These are phyloP conservation scores for Phylloscopus collybita DNA, from an alignment of 2,797 vertebrate species.

Conservation along the genomic window DNA sequence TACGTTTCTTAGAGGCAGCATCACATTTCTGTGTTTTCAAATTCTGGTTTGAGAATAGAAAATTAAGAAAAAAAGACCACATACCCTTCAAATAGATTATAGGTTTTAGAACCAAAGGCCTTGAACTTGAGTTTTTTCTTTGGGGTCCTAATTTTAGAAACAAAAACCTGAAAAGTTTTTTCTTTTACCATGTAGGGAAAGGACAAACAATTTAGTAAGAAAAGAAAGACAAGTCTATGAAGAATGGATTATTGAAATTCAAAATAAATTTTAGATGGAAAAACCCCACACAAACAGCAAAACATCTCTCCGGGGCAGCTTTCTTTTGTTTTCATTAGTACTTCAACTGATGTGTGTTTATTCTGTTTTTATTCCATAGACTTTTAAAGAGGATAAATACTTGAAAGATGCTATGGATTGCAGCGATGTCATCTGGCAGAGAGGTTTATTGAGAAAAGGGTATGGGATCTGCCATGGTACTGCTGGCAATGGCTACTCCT, in stretches of 20 bases:
- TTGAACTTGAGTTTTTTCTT: not conserved
- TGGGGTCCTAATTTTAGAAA: not conserved
- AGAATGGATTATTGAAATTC: not conserved
- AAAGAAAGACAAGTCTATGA: not conserved
- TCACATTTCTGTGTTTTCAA: not conserved
- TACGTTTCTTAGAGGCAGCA: not conserved
- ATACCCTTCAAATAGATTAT: not conserved
- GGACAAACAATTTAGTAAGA: not conserved
- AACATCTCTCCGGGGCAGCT: not conserved
- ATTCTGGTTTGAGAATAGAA: not conserved
- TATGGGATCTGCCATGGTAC: slow-evolving; percentile 96
- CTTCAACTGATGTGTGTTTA: not conserved
- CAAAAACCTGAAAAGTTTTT: not conserved
- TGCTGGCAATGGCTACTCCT: slow-evolving; percentile 92
- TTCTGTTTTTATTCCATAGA: slow-evolving; percentile 71
- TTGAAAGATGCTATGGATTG: slow-evolving; percentile 93
- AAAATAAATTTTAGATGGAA: not conserved
- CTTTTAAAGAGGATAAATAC: slow-evolving; percentile 97
- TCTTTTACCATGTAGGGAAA: not conserved
- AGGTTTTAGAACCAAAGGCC: not conserved
- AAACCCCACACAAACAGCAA: not conserved
- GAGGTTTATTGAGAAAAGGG: slow-evolving; percentile 93
- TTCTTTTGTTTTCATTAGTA: not conserved
- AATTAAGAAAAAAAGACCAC: not conserved
- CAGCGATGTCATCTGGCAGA: slow-evolving; percentile 94